Percentiles rank a stretch among this genome's conserved stretches.
Conservation (phyloP, 2,888 invertebrate genomes). For the Ectemnius cavifrons region DNA sequence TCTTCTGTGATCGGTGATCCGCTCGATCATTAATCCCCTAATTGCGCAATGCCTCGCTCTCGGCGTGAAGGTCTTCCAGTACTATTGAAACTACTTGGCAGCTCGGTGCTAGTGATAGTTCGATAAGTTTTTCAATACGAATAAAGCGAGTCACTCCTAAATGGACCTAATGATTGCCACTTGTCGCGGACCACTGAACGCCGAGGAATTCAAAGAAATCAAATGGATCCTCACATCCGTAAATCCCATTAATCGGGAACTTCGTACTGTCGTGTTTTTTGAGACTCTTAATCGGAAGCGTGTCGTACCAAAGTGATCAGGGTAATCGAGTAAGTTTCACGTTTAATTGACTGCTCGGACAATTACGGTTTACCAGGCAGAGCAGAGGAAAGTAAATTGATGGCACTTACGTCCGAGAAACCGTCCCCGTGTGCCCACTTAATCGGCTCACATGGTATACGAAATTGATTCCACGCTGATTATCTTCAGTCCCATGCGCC, state of each 20-base stretch:
- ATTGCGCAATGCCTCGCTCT: conserved; percentile 50
- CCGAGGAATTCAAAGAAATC: neutral
- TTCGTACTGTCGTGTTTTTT: conserved; percentile 12
- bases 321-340: conserved; percentile 49
- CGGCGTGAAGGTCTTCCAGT: conserved; percentile 19
- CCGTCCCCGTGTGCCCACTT: conserved; percentile 24
- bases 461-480: conserved; percentile 42
- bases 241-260: conserved; percentile 34
- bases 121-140: neutral
- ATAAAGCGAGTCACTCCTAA: neutral
- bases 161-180: neutral
- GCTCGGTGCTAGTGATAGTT: neutral
- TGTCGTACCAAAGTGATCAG: conserved; percentile 16
- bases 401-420: conserved; percentile 23
- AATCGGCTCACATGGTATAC: conserved; percentile 27
- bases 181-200: neutral
- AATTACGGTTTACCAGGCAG: conserved; percentile 33
- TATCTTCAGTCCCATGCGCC: conserved; percentile 25
- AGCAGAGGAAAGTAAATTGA: conserved; percentile 42
- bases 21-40: conserved; percentile 60
- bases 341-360: conserved; percentile 51
- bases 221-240: conserved; percentile 9
- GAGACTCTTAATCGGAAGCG: conserved; percentile 11
- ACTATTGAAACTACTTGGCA: no score
- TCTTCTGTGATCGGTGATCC: conserved; percentile 46